phyloP scores from a whole-genome alignment of 1,140 invertebrate genomes.

The Cherax destructor region DNA sequence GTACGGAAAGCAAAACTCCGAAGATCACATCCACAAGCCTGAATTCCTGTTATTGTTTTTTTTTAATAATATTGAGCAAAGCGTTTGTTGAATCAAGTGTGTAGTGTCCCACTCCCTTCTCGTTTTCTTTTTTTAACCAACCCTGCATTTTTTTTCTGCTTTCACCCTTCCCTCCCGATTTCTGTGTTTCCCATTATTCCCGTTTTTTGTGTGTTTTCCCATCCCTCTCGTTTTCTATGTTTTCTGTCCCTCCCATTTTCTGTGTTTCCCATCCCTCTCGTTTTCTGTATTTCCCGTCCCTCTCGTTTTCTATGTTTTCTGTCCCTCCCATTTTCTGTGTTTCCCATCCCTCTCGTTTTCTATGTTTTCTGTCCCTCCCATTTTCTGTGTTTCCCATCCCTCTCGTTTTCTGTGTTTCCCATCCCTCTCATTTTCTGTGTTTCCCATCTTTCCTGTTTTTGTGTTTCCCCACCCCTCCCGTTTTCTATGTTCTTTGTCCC shows the following conservation, averaged over 20 bases:
- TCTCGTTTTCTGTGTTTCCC: too few relatives aligned
- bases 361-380: too few relatives aligned
- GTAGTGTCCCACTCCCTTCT: background rate
- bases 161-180: background rate
- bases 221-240: too few relatives aligned
- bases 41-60: background rate
- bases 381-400: too few relatives aligned
- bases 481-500: too few relatives aligned
- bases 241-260: background rate
- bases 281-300: background rate
- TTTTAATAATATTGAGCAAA: slow-evolving; percentile 11
- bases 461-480: too few relatives aligned
- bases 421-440: too few relatives aligned
- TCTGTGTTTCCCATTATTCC: background rate
- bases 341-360: too few relatives aligned
- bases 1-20: background rate
- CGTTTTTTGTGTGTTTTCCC: too few relatives aligned
- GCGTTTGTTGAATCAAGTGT: background rate
- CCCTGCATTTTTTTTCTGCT: background rate
- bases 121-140: background rate
- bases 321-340: background rate
- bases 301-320: background rate
- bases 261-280: background rate
- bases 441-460: too few relatives aligned
- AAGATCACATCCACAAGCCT: slow-evolving; percentile 3